These are phyloP conservation scores for Semicossyphus pulcher DNA, from an alignment of 2,113 vertebrate species.

Conservation along the genomic window DNA sequence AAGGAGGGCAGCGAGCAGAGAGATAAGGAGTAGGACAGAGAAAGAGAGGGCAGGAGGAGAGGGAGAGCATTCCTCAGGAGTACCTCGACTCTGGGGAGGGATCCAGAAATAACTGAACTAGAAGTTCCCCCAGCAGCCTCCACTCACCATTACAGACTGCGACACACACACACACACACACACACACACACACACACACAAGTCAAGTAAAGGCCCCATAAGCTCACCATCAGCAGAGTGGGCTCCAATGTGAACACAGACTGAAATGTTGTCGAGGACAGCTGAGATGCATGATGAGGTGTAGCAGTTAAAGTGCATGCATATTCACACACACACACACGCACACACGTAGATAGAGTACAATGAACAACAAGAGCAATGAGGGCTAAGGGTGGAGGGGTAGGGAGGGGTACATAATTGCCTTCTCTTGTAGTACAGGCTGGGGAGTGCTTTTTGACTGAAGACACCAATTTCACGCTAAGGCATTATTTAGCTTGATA, in stretches of 20 bases:
- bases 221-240: conserved; percentile 29
- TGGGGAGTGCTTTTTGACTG: conserved; percentile 80
- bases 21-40: conserved; percentile 47
- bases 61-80: conserved; percentile 76
- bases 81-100: conserved; percentile 69
- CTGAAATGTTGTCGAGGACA: conserved; percentile 4
- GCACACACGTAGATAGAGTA: conserved; percentile 12
- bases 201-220: conserved; percentile 26
- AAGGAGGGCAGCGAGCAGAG: conserved; percentile 51
- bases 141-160: conserved; percentile 40
- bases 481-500: conserved; percentile 85
- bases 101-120: conserved; percentile 83
- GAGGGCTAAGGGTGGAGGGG: conserved; percentile 36
- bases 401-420: conserved; percentile 66
- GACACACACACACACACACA: conserved; percentile 22
- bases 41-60: conserved; percentile 62
- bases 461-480: conserved; percentile 82
- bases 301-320: neutral
- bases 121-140: conserved; percentile 68
- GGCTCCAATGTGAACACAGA: conserved; percentile 3
- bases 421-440: conserved; percentile 82
- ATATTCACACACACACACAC: conserved; percentile 18
- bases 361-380: conserved; percentile 17
- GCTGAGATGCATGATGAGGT: neutral
- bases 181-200: conserved; percentile 3